Base-by-base conservation (phyloP, 2,113 vertebrate species). In the Ceyx cyanopectus region DNA sequence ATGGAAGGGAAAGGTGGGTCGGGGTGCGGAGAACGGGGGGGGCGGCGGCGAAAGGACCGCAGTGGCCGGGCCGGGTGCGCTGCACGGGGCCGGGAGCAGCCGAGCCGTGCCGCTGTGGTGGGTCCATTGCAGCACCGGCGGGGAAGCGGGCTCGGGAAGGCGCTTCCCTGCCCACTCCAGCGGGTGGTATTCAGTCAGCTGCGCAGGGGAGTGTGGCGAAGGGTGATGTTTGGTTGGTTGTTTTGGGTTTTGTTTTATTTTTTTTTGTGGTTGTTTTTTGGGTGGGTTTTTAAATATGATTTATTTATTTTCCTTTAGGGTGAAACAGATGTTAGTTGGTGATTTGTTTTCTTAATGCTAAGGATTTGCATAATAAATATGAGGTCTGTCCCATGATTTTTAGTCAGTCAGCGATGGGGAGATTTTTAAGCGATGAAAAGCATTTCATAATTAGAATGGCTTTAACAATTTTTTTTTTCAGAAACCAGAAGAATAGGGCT, bases 1-100 rank as follows among this genome's bases (percentile, higher is more conserved):
- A 98, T 98, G 98, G 98, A 98, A 96, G 98, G 97, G 97, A 98
- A 98, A 98, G 98, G 97, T 97, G 98, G 96, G 98, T 87, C 76
- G 29, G 65, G 68, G 69, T 40, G 94, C 45, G 90, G 67, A 68
- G 86, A 37, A 10, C 37, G 9, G 37, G 93, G 68, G 90, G 67
- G 37, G 79, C 68, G 89, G 91, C 60, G 58, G 80, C 74, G 85
- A 26, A 60, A 91, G 92, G 40, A 84, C 93, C 82, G 91, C 89
- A 87, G 95, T 85, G 98, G 97, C 95, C 93, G 73, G 88, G 96
- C 87, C 46, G 94, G 81, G 90, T 58, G 84, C 85, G 54, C 77
- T 65, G 62, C 63, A 8, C 66, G 80, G 97, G 97, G 96, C 96
- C 92, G 96, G 94, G 85, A 84, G 97, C 93, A 68, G 85, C 68